Base-by-base conservation (phyloP, 2,797 vertebrate species). In the Odontamblyopus rebecca region DNA sequence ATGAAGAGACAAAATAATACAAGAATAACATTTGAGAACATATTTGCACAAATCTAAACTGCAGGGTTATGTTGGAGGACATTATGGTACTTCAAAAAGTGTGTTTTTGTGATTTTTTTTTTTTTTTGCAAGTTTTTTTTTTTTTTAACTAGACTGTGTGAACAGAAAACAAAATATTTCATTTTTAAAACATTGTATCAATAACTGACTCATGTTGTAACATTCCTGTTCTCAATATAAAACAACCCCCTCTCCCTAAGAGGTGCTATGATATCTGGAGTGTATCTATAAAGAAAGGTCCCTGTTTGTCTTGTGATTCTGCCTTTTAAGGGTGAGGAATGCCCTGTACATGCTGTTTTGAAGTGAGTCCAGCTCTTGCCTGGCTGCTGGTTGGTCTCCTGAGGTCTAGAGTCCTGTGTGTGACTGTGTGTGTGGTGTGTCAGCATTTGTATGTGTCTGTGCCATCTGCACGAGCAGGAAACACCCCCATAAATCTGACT, bases 241-340 rank as follows among this genome's bases (percentile, higher is more conserved):
- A 51, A 53, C 51, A 53, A 19, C 18, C 44, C 44, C 44, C 4
- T 48, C 44, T 69, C 63, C 53, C 65, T 13, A 30, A 4, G 15
- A 32, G 3, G 51, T 56, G 16, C 59, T 67, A 60, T 51, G 35
- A 69, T 13, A 72, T 69, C 72, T 63, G 2, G 0, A 50, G 19
- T 65, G 60, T 35, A 60, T 50, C 32, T 41, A 15, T 26, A 60
- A 71, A 56, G 26, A 23, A 19, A 53, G 8, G 0, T 15, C 15
- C 73, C 35, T 18, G 16, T 18, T 66, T 68, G 32, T 27, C 53
- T 68, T 29, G 50, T 71, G 69, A 80, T 69, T 79, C 61, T 73
- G 12, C 77, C 80, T 87, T 89, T 79, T 88, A 72, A 74, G 81
- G 79, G 68, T 73, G 76, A 82, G 74, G 73, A 86, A 87, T 82